Base-by-base conservation (phyloP, 2,797 vertebrate genomes). In the Aeoliscus strigatus region DNA sequence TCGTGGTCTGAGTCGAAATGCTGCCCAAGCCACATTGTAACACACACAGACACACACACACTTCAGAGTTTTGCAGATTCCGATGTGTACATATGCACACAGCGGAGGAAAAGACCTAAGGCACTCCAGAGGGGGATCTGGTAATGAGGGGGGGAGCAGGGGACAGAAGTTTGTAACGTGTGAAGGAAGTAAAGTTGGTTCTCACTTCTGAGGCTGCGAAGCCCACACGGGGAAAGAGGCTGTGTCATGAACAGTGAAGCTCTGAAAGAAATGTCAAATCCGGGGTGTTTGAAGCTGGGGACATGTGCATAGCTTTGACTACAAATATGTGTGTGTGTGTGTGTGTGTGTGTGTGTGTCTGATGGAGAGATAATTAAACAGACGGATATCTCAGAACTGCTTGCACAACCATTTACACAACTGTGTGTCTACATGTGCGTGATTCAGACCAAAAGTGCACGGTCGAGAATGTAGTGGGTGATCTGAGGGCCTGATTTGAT, bases 401-500 rank as follows among this genome's bases (percentile, higher is more conserved):
- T 17, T 12, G n/a, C 33, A 17, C 8, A 52, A 3, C 28, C 38
- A 1, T 26, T 6, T 31, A 27, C 42, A 43, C 33, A 10, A 14
- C 35, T 39, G 15, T 28, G 18, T 29, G 14, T 39, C 25, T 17
- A 4, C 27, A 10, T 23, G 37, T 37, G 35, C 4, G 13, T 60
- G 39, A 43, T 51, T 25, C 51, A 9, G 38, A 44, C 56, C 43
- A 30, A 59, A 35, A 51, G 26, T 25, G 12, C 52, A 70, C 16
- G 51, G 60, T 66, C 53, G 27, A 30, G 38, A 58, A 34, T 16
- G 13, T 46, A 60, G 56, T 66, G 53, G 42, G 42, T 66, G 63
- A 75, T 75, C 52, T 65, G 51, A 56, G 65, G 69, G 56, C 64
- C 70, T 51, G 52, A 66, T 60, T 71, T 77, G 73, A 81, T 84